Conservation (phyloP, 2,888 invertebrate species). For the Stramonita haemastoma region DNA sequence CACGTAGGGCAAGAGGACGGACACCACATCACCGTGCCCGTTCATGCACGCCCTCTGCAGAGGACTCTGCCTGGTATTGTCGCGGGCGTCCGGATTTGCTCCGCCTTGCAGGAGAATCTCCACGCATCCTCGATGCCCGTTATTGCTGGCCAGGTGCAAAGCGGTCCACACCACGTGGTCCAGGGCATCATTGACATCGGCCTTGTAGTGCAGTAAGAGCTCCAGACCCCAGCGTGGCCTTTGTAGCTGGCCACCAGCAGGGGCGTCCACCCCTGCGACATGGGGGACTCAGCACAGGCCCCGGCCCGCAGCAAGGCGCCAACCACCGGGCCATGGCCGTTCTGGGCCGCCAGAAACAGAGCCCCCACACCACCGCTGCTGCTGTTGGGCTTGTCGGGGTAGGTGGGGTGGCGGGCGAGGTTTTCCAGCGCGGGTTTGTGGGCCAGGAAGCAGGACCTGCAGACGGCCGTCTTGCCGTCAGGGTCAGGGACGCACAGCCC, state of each 20-base stretch:
- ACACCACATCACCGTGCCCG: conserved; percentile 21
- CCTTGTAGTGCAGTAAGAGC: not conserved
- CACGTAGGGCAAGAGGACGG: conserved; percentile 1
- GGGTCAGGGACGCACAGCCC: conserved; percentile 12
- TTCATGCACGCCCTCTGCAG: conserved; percentile 34
- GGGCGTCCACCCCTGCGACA: not conserved
- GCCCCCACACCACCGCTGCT: not conserved
- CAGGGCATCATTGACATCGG: not conserved
- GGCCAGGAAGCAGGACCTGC: conserved; percentile 27
- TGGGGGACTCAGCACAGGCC: not conserved
- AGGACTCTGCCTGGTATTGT: conserved; percentile 31
- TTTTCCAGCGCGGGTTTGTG: conserved; percentile 33
- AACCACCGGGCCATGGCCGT: not conserved
- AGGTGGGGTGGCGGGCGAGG: conserved; percentile 2
- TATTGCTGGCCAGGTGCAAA: conserved; percentile 5
- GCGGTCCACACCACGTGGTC: conserved; percentile 21
- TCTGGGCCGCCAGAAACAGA: conserved; percentile 1
- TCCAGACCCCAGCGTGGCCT: not conserved
- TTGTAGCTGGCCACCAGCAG: conserved; percentile 6
- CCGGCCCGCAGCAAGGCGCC: conserved; percentile 6
- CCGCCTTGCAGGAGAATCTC: conserved; percentile 26
- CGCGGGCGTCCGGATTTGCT: conserved; percentile 15
- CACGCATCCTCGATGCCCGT: conserved; percentile 4
- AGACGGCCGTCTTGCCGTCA: conserved; percentile 34
- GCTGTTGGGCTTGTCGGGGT: not conserved